Base-by-base conservation (phyloP, 2,797 vertebrate species). In the Tolypeutes matacus region DNA sequence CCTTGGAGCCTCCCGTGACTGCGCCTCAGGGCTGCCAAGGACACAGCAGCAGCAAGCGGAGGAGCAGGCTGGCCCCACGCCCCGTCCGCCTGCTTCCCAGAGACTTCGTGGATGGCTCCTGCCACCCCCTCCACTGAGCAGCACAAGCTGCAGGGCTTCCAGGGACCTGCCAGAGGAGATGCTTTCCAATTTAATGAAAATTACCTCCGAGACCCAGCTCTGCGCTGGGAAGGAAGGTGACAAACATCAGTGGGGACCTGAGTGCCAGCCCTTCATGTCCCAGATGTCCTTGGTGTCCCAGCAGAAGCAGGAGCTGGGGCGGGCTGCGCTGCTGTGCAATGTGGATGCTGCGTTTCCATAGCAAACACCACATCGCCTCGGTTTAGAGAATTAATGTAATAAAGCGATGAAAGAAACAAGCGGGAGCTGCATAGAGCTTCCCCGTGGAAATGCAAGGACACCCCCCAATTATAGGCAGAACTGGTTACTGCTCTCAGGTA, bases 111-210 rank as follows among this genome's bases (percentile, higher is more conserved):
- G 51, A 53, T 46, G 13, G 46, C 34, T 56, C 20, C 21, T 58
- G 13, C 42, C 27, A 76, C 49, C 75, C 75, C 15, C 29, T 78
- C n/a, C 34, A 72, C 5, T 10, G 27, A 20, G 25, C 69, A 49
- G 42, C 21, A 76, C 27, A 34, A 84, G 25, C 4, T 64, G 29
- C 25, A 60, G 27, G 12, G 34, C 49, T 77, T 78, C 8, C 21
- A 72, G 64, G 64, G 58, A 89, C 1, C 7, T 27, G 17, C 25
- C 18, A 81, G 58, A 86, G 39, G 23, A 49, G 29, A 29, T 90
- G 8, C 72, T 87, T 86, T 72, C 15, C 82, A 49, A 69, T 75
- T 75, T 51, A 46, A 21, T 77, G 75, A 84, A 88, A 64, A 91
- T 80, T 62, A 18, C 31, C 36, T 60, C 58, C 39, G 83, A 86